These are phyloP conservation scores for Thalassoma bifasciatum DNA, from an alignment of 2,113 vertebrate genomes.

Conservation along the genomic window DNA sequence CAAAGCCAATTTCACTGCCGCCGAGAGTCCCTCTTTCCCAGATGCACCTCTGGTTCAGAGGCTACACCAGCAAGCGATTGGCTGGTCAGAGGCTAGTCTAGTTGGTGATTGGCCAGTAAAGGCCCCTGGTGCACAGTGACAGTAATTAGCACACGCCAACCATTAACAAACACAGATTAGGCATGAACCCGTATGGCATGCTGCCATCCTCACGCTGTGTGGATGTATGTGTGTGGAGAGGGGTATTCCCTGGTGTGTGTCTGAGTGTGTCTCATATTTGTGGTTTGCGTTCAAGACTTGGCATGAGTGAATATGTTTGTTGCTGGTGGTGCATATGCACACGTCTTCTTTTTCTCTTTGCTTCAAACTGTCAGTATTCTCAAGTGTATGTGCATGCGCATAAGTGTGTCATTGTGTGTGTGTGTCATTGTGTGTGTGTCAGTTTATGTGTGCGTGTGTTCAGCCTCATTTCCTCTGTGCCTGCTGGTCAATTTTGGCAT, in stretches of 20 bases:
- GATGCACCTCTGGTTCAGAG: slow-evolving; percentile 75
- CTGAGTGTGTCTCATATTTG: slow-evolving; percentile 62
- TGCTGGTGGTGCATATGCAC: slow-evolving; percentile 35
- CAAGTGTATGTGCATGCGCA: slow-evolving; percentile 27
- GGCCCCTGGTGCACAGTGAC: slow-evolving; percentile 83
- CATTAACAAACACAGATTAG: slow-evolving; percentile 95
- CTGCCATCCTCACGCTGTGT: slow-evolving; percentile 84
- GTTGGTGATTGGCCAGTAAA: slow-evolving; percentile 79
- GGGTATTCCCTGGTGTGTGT: slow-evolving; percentile 61
- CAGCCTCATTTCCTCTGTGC: slow-evolving; percentile 78
- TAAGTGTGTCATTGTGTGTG: slow-evolving; percentile 1
- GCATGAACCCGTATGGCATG: slow-evolving; percentile 87
- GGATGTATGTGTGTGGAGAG: slow-evolving; percentile 69
- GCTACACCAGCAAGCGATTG: slow-evolving; percentile 72
- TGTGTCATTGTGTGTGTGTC: slow-evolving; percentile 20
- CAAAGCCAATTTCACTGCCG: slow-evolving; percentile 69
- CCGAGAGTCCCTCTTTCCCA: slow-evolving; percentile 72
- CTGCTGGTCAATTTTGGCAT: slow-evolving; percentile 80
- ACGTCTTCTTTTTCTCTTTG: slow-evolving; percentile 11
- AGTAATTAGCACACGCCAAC: slow-evolving; percentile 98
- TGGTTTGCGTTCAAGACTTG: slow-evolving; percentile 57
- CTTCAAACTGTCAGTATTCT: slow-evolving; percentile 37
- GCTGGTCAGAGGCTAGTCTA: slow-evolving; percentile 74
- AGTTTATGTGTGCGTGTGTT: slow-evolving; percentile 63
- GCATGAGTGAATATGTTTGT: slow-evolving; percentile 56